These are phyloP conservation scores for Leptinotarsa peninsularis DNA, from an alignment of 2,888 invertebrate species.

Conservation along the genomic window DNA sequence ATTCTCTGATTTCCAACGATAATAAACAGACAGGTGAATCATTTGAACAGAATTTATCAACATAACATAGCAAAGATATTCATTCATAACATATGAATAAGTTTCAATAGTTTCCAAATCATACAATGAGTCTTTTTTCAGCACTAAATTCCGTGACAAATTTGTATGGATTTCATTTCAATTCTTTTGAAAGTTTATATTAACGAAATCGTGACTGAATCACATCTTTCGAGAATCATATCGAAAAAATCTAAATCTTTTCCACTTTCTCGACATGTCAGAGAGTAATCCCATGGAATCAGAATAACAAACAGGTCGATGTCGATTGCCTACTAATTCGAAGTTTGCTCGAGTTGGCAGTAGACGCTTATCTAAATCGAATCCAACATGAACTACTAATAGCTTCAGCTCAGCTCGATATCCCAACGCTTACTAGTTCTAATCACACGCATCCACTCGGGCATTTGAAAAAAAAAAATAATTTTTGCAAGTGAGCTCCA, in stretches of 20 bases:
- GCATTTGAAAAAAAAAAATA: background rate
- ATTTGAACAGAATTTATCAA: too few species aligned
- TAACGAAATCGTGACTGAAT: slow-evolving; percentile 7
- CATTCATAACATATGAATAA: too few species aligned
- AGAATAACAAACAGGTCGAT: slow-evolving; percentile 24
- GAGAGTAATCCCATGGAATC: slow-evolving; percentile 15
- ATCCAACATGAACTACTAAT: slow-evolving; percentile 27
- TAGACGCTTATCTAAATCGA: slow-evolving; percentile 28
- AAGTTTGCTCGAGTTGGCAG: slow-evolving; percentile 23
- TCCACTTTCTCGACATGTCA: slow-evolving; percentile 7
- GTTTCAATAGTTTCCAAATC: too few species aligned
- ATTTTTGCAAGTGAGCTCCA: background rate
- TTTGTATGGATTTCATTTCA: too few species aligned
- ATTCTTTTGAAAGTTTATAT: too few species aligned
- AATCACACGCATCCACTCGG: background rate
- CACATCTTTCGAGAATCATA: background rate
- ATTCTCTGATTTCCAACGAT: too few species aligned
- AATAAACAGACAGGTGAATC: too few species aligned
- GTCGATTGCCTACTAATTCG: slow-evolving; percentile 25
- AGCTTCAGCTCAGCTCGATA: slow-evolving; percentile 21
- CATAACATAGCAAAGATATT: too few species aligned
- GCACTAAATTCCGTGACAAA: too few species aligned
- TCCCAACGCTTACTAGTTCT: background rate
- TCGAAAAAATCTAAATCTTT: background rate
- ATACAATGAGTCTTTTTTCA: too few species aligned